phyloP scores from a whole-genome alignment of 2,888 invertebrate species.

The Pammene aurita region DNA sequence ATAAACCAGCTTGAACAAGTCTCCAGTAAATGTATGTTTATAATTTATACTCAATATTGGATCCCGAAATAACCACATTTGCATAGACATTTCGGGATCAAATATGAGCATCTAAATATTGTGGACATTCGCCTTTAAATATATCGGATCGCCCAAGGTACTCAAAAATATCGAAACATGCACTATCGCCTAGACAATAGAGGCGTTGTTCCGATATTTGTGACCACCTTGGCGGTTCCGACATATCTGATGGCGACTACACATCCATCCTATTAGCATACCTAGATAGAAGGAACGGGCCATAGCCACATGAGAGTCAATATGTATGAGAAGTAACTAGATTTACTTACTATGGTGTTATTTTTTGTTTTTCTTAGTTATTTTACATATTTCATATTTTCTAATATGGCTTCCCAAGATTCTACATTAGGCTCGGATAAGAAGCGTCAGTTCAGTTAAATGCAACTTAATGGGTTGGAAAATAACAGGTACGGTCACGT shows the following conservation, averaged over 20 bases:
- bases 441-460: constrained; percentile 66
- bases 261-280: not conserved
- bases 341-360: constrained; percentile 6
- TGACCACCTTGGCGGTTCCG: no score
- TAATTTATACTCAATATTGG: no score
- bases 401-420: constrained; percentile 54
- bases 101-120: not conserved
- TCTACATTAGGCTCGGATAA: constrained; percentile 68
- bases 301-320: not conserved
- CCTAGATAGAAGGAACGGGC: constrained; percentile 10
- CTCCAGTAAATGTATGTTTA: no score
- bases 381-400: constrained; percentile 12
- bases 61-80: no score
- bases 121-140: not conserved
- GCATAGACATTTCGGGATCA: not conserved
- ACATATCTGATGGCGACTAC: no score
- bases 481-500: no score
- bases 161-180: no score
- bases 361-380: not conserved
- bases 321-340: constrained; percentile 13
- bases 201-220: no score
- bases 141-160: no score
- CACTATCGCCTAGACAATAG: no score
- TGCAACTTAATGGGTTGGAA: constrained; percentile 65
- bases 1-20: no score